A percentile compares a stretch with the other conserved stretches of the same genome.
Evolutionary conservation across 2,888 invertebrate genomes (phyloP).

Genomic region (Apodemia duryi): DNA sequence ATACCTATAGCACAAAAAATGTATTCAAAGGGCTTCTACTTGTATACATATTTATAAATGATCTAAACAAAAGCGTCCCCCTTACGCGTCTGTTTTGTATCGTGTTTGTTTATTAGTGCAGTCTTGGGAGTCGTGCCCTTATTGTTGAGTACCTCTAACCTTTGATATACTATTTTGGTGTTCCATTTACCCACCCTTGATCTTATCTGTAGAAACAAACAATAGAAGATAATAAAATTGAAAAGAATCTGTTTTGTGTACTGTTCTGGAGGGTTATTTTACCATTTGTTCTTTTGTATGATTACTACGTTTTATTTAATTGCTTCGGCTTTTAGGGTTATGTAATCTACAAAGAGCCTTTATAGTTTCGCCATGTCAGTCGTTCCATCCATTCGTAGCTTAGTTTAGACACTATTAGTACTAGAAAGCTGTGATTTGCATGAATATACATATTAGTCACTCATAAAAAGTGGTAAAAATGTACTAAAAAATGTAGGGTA

Average conservation of each 20-base stretch:
- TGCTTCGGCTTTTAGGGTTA: no score
- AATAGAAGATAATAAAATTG: constrained; percentile 15
- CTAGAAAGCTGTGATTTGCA: no score
- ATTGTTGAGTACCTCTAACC: constrained; percentile 38
- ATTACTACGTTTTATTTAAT: no score
- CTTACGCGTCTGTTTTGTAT: constrained; percentile 65
- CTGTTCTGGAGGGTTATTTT: neutral
- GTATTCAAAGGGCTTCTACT: constrained; percentile 46
- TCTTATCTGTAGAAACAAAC: constrained; percentile 27
- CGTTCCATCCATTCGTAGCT: no score
- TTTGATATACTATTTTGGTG: constrained; percentile 47
- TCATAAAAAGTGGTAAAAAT: no score
- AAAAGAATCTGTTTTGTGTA: constrained; percentile 5
- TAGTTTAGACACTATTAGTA: no score
- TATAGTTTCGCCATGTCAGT: no score
- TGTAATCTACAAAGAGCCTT: no score
- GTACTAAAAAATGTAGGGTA: no score
- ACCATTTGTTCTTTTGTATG: no score
- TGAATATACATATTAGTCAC: no score
- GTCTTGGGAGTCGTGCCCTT: constrained; percentile 49
- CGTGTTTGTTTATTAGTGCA: constrained; percentile 65
- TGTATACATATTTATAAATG: constrained; percentile 58
- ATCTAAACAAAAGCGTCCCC: constrained; percentile 60
- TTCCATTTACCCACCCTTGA: constrained; percentile 29
- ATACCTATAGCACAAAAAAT: constrained; percentile 11